phyloP scores from a whole-genome alignment of 37 sponge, comb jelly and placozoan genomes.

The Ianthella basta region DNA sequence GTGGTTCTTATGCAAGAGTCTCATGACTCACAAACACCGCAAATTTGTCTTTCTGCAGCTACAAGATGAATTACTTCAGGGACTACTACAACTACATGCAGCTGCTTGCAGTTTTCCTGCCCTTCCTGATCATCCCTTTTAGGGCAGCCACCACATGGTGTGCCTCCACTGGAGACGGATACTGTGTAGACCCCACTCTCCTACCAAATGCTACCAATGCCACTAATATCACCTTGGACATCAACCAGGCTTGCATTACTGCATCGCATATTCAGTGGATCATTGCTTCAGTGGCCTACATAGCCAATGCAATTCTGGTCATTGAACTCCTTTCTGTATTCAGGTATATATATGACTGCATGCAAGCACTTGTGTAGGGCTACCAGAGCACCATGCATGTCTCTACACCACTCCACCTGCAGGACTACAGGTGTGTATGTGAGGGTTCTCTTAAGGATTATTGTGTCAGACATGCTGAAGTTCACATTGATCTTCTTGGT shows the following conservation, averaged over 20 bases:
- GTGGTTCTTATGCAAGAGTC: not conserved
- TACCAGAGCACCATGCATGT: too few relatives aligned
- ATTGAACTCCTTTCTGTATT: not conserved
- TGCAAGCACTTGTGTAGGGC: too few relatives aligned
- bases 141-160: conserved; percentile 4
- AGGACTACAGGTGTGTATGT: conserved; percentile 16
- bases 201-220: not conserved
- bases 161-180: not conserved
- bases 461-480: conserved; percentile 16
- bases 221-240: not conserved
- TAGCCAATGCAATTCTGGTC: conserved; percentile 4
- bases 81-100: not conserved
- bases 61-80: not conserved
- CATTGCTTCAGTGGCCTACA: not conserved
- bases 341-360: too few relatives aligned
- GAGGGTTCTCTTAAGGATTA: conserved; percentile 4
- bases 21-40: too few relatives aligned
- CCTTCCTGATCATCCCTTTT: not conserved
- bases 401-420: not conserved
- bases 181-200: not conserved
- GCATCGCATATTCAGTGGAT: not conserved
- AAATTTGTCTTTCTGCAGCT: too few relatives aligned
- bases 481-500: not conserved
- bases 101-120: not conserved
- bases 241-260: not conserved